Evolutionary conservation across 2,888 invertebrate genomes (phyloP), one percentile per base, ranked within the genome.

Genomic region (Argynnis bischoffii): DNA sequence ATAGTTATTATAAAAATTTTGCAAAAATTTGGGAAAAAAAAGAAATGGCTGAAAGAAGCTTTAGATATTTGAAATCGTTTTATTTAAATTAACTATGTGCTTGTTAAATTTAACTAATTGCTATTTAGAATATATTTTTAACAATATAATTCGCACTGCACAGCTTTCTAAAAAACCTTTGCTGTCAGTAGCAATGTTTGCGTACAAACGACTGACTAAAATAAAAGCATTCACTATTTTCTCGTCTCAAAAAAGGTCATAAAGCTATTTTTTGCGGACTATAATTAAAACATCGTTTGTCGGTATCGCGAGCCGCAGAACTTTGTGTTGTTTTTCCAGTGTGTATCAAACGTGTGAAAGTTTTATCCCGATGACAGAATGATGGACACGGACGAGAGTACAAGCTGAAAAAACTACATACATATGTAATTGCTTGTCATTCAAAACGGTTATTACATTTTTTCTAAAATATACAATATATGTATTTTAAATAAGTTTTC

Each of bases 251-350:
- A 71, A 71, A 71, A 69, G 66, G 57, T 66, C 57, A 63, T 63
- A 69, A 60, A 64, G 66, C 61, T 64, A 61, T 69, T 67, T 41
- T 71, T 69, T 66, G 69, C 64, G 18, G 53, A 64, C 48, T 63
- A 67, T 69, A 74, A 74, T 74, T 74, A 74, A 74, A 74, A 70
- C 69, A 72, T 74, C 73, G 70, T 71, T 67, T 69, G 69, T 53
- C 64, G 64, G 63, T 67, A 63, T 51, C 71, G 65, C 64, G 56
- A 67, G 60, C 71, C 60, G 71, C 65, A 55, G 55, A 69, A 70
- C 70, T 70, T 69, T 63, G 61, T 57, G 55, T 55, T 56, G 69
- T 71, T 72, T 72, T 70, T 71, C 54, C 69, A 57, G 64, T 72
- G 69, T 63, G 70, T 70, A 73, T 72, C 72, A 73, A 73, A 73